phyloP scores from a whole-genome alignment of 2,113 vertebrate genomes.

The Onychostruthus taczanowskii region DNA sequence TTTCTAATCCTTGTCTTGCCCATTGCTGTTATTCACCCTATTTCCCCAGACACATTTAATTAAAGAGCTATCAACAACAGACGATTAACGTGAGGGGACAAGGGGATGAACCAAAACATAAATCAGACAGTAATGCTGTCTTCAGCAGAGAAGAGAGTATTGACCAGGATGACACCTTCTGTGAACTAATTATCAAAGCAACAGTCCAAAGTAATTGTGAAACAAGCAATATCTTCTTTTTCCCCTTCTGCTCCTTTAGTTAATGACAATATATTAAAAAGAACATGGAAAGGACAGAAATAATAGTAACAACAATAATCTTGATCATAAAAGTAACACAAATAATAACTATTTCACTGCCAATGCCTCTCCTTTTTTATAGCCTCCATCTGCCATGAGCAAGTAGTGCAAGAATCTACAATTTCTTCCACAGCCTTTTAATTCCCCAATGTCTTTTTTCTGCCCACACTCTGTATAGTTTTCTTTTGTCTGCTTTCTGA shows the following conservation, averaged over 20 bases:
- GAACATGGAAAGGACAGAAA: background rate
- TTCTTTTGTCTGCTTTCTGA: background rate
- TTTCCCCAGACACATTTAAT: conserved; percentile 60
- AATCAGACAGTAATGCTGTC: conserved; percentile 62
- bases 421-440: background rate
- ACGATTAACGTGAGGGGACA: conserved; percentile 51
- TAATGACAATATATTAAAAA: conserved; percentile 14
- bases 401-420: background rate
- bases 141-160: conserved; percentile 61
- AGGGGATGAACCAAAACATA: conserved; percentile 61
- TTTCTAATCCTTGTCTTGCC: conserved; percentile 6
- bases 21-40: conserved; percentile 24
- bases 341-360: background rate
- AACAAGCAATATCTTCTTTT: background rate
- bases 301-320: conserved; percentile 2
- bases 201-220: conserved; percentile 50
- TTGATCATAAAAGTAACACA: background rate
- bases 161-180: conserved; percentile 54
- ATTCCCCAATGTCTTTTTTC: background rate
- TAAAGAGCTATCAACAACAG: conserved; percentile 64
- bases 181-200: conserved; percentile 67
- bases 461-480: background rate
- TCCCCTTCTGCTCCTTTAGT: background rate
- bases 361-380: background rate
- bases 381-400: background rate